Evolutionary conservation across 2,797 vertebrate genomes (phyloP), one percentile per base, ranked within the genome.

Genomic region (Pantherophis alleghaniensis): DNA sequence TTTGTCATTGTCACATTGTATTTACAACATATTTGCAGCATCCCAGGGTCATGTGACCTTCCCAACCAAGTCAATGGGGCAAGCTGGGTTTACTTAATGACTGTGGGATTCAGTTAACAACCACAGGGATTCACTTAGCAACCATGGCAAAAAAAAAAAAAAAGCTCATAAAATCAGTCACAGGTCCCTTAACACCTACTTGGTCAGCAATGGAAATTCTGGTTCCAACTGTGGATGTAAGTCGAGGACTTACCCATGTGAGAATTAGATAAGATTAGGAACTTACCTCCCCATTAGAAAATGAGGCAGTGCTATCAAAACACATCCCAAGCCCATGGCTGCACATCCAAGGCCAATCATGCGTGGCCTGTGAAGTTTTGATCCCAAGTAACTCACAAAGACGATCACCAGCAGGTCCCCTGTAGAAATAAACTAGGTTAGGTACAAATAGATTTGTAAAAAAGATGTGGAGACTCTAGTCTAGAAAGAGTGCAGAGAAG

Each of bases 371-470:
- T 99, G 98, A 93, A 99, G 96, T 93, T 98, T 99, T 92, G 98
- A 98, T 94, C 98, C 98, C 55, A 99, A 98, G 96, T 99, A 98
- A 95, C 98, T 99, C 95, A 99, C 98, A 92, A 99, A 98, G 22
- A 98, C 98, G 86, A 99, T 98, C 95, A 99, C 97, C 95, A 99
- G 93, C 95, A 99, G 96, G 96, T 99, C 98, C 59, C 98, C 98
- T 99, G 94, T 56, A 95, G 61, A 60, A 59, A 89, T 90, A 92
- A 94, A 93, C 37, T 47, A 83, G 37, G 37, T 4, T 47, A 22
- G 10, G 20, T 83, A 22, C 20, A 37, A 37, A 74, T 18, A 74
- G 51, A 53, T 86, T 86, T 53, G 26, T 63, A 63, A 63, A 63
- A 63, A 28, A 63, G 11, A 63, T 13, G 26, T 63, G 13, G 61